phyloP scores from a whole-genome alignment of 1,140 invertebrate genomes.

The Zaprionus tsacasi region DNA sequence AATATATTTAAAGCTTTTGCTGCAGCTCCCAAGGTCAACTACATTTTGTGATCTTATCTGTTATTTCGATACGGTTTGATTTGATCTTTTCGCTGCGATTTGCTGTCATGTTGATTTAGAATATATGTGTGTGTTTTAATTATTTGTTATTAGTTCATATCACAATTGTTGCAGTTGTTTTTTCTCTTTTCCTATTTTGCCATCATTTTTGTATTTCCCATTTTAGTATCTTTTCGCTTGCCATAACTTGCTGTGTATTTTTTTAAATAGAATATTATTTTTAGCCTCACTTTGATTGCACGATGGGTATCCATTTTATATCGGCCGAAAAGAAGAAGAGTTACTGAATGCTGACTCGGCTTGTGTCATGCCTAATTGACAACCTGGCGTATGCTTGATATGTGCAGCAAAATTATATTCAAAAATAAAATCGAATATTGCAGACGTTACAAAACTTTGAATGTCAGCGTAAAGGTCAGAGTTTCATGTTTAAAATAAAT shows the following conservation, averaged over 20 bases:
- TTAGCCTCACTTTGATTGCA: neutral
- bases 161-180: conserved; percentile 70
- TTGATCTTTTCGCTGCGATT: conserved; percentile 40
- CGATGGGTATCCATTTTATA: conserved; percentile 31
- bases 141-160: conserved; percentile 62
- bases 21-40: conserved; percentile 29
- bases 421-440: conserved; percentile 11
- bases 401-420: neutral
- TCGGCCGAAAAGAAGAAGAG: neutral
- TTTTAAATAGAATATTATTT: neutral
- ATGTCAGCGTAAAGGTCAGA: neutral
- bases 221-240: conserved; percentile 32
- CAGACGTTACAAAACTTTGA: neutral
- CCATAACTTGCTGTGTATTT: conserved; percentile 12
- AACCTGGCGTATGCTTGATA: conserved; percentile 15
- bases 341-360: neutral
- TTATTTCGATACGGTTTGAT: conserved; percentile 49
- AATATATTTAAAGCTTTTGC: conserved; percentile 78
- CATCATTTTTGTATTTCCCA: conserved; percentile 11
- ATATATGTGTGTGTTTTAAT: conserved; percentile 45
- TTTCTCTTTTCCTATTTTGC: conserved; percentile 12
- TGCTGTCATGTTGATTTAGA: conserved; percentile 48
- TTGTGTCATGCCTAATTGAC: neutral
- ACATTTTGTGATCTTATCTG: conserved; percentile 32
- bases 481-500: neutral